Percentiles rank a stretch among this genome's conserved stretches.
Conservation (phyloP, 2,888 invertebrate species). For the Hypolimnas misippus region DNA sequence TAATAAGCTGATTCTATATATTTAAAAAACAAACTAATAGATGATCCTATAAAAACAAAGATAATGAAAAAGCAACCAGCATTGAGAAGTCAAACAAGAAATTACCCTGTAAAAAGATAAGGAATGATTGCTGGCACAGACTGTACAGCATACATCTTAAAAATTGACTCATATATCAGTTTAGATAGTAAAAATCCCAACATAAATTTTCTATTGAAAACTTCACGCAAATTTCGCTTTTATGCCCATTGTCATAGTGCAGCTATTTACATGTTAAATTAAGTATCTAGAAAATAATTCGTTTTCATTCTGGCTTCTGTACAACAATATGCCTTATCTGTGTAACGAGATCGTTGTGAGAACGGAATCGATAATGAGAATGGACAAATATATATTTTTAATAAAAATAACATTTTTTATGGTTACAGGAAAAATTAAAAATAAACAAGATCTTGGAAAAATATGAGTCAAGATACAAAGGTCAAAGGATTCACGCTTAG, state of each 20-base stretch:
- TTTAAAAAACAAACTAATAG: no score
- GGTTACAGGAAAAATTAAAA: no score
- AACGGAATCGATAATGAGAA: neutral
- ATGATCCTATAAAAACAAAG: no score
- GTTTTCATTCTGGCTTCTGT: neutral
- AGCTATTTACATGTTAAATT: neutral
- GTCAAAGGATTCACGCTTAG: neutral
- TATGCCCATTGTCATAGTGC: neutral
- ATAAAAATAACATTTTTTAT: neutral
- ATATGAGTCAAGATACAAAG: neutral
- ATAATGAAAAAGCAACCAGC: neutral
- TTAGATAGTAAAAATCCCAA: conserved; percentile 5
- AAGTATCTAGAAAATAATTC: neutral
- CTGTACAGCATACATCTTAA: conserved; percentile 1
- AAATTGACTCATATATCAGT: conserved; percentile 11
- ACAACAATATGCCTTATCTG: neutral
- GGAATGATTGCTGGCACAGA: conserved; percentile 5
- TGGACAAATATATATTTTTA: neutral
- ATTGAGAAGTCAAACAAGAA: neutral
- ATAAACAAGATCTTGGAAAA: no score
- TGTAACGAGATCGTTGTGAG: neutral
- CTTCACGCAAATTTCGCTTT: neutral
- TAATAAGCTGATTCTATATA: no score
- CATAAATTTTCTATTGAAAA: neutral
- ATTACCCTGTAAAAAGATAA: conserved; percentile 4